Conservation (phyloP, 2,113 vertebrate genomes). For the Osmerus mordax region DNA sequence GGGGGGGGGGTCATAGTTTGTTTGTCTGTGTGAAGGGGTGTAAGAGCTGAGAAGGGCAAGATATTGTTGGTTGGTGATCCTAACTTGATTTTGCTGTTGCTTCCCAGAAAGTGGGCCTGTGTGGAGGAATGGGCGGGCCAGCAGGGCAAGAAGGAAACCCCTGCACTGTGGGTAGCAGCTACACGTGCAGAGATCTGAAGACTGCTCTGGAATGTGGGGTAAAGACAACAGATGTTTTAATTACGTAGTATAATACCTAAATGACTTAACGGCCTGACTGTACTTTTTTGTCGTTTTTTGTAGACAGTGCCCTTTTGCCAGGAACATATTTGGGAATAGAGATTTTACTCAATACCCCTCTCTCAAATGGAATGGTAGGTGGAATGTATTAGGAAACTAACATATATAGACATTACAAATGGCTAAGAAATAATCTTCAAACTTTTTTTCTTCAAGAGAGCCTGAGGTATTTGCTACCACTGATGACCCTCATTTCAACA, state of each 20-base stretch:
- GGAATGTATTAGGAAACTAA: background rate
- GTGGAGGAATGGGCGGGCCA: background rate
- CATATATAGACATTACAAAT: background rate
- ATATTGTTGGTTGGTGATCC: too few relatives aligned
- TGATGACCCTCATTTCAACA: slow-evolving; percentile 1
- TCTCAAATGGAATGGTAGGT: slow-evolving; percentile 34
- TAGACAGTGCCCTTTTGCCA: slow-evolving; percentile 71
- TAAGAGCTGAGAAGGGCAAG: too few relatives aligned
- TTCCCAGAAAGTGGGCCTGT: slow-evolving; percentile 50
- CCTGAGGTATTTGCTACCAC: background rate
- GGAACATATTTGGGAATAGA: slow-evolving; percentile 61
- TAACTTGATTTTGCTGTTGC: background rate
- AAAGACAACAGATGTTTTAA: slow-evolving; percentile 39
- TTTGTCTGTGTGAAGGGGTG: too few relatives aligned
- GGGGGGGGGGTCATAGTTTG: too few relatives aligned
- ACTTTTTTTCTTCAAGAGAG: background rate
- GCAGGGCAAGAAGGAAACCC: slow-evolving; percentile 38
- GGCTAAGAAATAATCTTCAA: background rate
- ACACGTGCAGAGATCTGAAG: slow-evolving; percentile 71
- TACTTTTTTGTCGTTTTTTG: background rate
- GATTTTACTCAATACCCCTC: slow-evolving; percentile 10
- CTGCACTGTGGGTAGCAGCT: slow-evolving; percentile 63
- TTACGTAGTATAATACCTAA: background rate
- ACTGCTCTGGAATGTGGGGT: slow-evolving; percentile 73
- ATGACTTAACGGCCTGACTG: background rate